Conservation (phyloP, 2,113 vertebrate species). For the Callopanchax toddi region DNA sequence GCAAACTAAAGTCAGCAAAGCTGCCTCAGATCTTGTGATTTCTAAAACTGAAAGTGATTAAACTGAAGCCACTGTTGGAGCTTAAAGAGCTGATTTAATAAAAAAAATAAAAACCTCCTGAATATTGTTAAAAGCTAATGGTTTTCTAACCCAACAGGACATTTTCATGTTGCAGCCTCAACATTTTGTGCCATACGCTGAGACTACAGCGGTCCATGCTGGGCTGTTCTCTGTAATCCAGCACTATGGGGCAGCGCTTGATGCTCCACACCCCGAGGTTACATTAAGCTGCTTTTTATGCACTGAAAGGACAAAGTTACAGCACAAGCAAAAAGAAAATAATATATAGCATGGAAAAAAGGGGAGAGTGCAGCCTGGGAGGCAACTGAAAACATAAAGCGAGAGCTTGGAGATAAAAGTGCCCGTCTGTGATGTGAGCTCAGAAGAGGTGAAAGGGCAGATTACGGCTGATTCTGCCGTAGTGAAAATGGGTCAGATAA, state of each 20-base stretch:
- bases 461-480: constrained; percentile 48
- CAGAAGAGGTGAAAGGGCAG: constrained; percentile 23
- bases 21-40: too few species aligned
- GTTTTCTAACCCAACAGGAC: neutral
- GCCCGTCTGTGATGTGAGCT: constrained; percentile 4
- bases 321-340: constrained; percentile 23
- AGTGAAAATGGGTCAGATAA: constrained; percentile 55
- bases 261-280: constrained; percentile 55
- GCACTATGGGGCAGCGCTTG: constrained; percentile 25
- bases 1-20: too few species aligned
- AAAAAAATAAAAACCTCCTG: neutral
- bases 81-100: neutral
- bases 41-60: too few species aligned
- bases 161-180: neutral
- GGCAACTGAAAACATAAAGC: constrained; percentile 36
- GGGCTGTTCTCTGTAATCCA: constrained; percentile 39
- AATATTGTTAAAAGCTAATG: neutral
- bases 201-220: constrained; percentile 16
- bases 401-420: constrained; percentile 36
- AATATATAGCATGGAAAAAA: neutral
- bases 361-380: constrained; percentile 26
- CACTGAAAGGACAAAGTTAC: constrained; percentile 36
- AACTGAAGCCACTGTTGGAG: neutral
- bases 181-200: constrained; percentile 7
- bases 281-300: constrained; percentile 70